Conservation (phyloP, 2,113 vertebrate genomes). For the Odocoileus hemionus region DNA sequence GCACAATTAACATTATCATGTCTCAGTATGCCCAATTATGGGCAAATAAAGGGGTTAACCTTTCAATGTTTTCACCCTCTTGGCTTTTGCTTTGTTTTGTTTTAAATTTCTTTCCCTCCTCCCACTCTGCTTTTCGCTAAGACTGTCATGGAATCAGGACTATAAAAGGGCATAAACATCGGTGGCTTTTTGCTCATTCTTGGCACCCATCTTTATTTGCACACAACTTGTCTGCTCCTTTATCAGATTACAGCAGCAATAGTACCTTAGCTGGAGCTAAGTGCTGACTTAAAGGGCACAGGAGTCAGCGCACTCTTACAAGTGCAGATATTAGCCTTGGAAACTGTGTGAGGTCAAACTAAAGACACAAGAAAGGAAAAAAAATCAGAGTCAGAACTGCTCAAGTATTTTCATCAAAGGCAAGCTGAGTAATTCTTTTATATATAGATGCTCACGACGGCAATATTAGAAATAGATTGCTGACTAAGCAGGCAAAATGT, state of each 20-base stretch:
- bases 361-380: neutral
- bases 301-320: neutral
- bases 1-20: neutral
- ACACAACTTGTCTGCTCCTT: constrained; percentile 55
- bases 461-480: neutral
- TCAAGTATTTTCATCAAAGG: neutral
- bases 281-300: constrained; percentile 66
- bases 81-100: constrained; percentile 31
- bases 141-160: constrained; percentile 51
- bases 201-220: constrained; percentile 65
- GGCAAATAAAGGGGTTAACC: neutral
- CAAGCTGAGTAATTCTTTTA: neutral
- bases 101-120: neutral
- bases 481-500: neutral
- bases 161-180: constrained; percentile 73
- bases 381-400: neutral
- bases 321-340: constrained; percentile 6
- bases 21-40: neutral
- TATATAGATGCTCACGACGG: neutral
- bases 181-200: constrained; percentile 63
- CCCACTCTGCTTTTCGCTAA: neutral
- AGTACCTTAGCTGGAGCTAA: constrained; percentile 36
- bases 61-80: neutral
- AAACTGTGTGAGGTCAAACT: neutral
- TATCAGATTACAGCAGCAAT: constrained; percentile 57